Conservation (phyloP, 2,888 invertebrate species). For the Cephonodes hylas region DNA sequence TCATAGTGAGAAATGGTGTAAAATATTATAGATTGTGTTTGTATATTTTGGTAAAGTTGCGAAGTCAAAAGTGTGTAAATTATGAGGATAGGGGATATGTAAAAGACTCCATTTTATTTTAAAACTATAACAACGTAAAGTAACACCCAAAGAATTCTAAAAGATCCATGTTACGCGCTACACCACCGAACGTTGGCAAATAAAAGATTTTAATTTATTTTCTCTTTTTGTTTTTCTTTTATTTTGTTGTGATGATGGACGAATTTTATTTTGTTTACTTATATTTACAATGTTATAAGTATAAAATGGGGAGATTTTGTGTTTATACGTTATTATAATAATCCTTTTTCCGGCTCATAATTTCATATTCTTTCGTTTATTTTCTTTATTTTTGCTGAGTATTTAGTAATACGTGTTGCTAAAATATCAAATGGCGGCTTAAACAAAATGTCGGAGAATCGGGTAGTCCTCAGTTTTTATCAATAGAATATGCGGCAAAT, state of each 20-base stretch:
- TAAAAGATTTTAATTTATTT: conserved; percentile 9
- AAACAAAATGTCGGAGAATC: background rate
- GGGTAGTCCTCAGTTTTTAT: background rate
- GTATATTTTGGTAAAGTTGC: background rate
- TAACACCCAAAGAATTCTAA: conserved; percentile 6
- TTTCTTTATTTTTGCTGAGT: background rate
- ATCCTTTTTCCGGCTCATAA: background rate
- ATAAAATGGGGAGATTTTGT: background rate
- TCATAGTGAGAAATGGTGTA: background rate
- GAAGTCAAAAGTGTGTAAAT: background rate
- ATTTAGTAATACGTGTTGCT: background rate
- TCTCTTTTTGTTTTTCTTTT: background rate
- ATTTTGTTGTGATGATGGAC: background rate
- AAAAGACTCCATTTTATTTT: background rate
- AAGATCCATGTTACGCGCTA: conserved; percentile 8
- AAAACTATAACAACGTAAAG: conserved; percentile 1
- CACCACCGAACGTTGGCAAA: conserved; percentile 10
- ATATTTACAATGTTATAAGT: no score
- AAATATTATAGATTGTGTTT: background rate
- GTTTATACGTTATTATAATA: no score
- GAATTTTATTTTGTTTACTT: background rate
- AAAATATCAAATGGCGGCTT: background rate
- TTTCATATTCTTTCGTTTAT: background rate
- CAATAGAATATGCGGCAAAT: background rate
- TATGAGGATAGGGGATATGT: background rate